These are phyloP conservation scores for Paratilapia polleni DNA, from an alignment of 2,113 vertebrate genomes.

Conservation along the genomic window DNA sequence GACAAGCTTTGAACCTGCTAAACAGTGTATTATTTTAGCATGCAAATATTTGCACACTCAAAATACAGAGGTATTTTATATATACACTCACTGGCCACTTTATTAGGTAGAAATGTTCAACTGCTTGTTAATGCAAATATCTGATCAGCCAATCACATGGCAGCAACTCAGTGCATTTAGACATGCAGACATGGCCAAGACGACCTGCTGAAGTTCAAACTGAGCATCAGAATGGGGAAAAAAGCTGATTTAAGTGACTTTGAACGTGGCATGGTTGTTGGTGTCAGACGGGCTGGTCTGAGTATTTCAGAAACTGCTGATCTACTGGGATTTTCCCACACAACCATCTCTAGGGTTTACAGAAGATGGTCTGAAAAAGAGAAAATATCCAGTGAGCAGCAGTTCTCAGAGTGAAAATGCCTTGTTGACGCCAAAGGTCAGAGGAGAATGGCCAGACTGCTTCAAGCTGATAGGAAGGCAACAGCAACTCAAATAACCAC, in stretches of 20 bases:
- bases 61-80: neutral
- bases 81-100: neutral
- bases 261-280: neutral
- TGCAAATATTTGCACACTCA: neutral
- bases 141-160: neutral
- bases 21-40: neutral
- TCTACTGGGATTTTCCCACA: neutral
- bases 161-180: neutral
- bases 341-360: neutral
- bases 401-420: neutral
- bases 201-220: neutral
- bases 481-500: too few relatives aligned
- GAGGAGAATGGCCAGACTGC: too few relatives aligned
- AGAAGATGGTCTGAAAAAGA: neutral
- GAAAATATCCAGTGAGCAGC: neutral
- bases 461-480: too few relatives aligned
- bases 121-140: neutral
- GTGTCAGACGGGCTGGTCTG: neutral
- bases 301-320: neutral
- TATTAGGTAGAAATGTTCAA: neutral
- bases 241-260: neutral
- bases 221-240: neutral
- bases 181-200: neutral
- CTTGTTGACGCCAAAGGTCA: too few relatives aligned
- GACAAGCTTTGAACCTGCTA: neutral